Base-by-base conservation (phyloP, 2,888 invertebrate genomes). In the Macrophya alboannulata region DNA sequence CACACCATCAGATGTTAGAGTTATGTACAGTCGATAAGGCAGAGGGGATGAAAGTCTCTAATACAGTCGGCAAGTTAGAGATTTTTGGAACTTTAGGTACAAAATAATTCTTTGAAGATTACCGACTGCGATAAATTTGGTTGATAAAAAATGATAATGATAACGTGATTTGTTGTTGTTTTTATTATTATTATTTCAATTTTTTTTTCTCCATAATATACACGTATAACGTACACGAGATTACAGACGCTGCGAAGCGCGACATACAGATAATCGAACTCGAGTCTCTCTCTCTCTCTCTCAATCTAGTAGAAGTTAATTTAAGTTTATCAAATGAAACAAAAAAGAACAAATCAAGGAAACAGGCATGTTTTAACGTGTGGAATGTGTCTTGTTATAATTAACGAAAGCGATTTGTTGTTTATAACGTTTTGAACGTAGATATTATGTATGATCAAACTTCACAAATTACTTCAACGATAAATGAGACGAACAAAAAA, bases 1-100 rank as follows among this genome's bases (percentile, higher is more conserved):
- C 17, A 76, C 45, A 71, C 40, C 71, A 37, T 71, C 71, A 2
- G 71, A 71, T 71, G 71, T 17, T 37, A 62, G 9, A 31, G 17
- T 71, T 71, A 71, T 71, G 37, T n/a, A 25, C 76, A 21, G 79
- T 21, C 55, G 79, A 40, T 79, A 79, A 79, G 59, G 79, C 37
- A 79, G 79, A 59, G 79, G 59, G 59, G 55, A 79, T 79, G 55
- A 59, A 59, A 59, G 1, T 48, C 0, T 37, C 17, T 8, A 37
- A 71, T n/a, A 4, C 9, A 71, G 40, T 40, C 71, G 40, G 40
- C 2, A 40, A 71, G n/a, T 12, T 31, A 15, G 37, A 40, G 6
- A 71, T n/a, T 31, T 31, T 31, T 3, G 3, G 31, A 31, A 21
- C 17, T 1, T 3, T 4, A 48, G 12, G 12, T 10, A 48, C 8